Evolutionary conservation across 2,113 vertebrate species (phyloP).

Genomic region (Cardinalis cardinalis): DNA sequence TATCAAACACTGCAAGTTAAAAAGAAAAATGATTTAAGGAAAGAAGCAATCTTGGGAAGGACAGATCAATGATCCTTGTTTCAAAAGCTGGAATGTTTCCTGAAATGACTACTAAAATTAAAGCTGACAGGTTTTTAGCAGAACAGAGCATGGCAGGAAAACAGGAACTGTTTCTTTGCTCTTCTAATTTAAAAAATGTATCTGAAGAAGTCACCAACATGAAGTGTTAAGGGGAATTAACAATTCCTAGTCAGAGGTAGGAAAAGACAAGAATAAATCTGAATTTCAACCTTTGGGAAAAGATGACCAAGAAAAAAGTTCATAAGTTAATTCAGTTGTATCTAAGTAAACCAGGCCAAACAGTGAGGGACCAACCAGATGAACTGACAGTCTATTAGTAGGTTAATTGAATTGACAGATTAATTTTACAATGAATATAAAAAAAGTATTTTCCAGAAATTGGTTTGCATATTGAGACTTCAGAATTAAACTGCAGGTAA

Average conservation of each 20-base stretch:
- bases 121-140: background rate
- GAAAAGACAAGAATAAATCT: background rate
- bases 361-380: background rate
- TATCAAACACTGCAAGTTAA: constrained; percentile 81
- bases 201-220: background rate
- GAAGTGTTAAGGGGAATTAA: background rate
- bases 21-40: constrained; percentile 6
- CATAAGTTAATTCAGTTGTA: background rate
- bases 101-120: background rate
- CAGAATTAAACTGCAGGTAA: background rate
- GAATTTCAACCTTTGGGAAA: background rate
- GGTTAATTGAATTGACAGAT: constrained; percentile 21
- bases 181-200: background rate
- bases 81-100: background rate
- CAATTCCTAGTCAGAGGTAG: background rate
- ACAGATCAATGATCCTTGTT: background rate
- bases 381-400: background rate
- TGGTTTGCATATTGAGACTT: background rate
- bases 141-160: background rate
- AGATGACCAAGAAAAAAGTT: background rate
- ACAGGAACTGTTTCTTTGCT: background rate
- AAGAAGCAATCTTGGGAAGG: background rate
- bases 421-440: background rate
- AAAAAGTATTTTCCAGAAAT: background rate
- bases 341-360: constrained; percentile 8